phyloP scores from a whole-genome alignment of 2,113 vertebrate species.

The Neolamprologus cancellatus region DNA sequence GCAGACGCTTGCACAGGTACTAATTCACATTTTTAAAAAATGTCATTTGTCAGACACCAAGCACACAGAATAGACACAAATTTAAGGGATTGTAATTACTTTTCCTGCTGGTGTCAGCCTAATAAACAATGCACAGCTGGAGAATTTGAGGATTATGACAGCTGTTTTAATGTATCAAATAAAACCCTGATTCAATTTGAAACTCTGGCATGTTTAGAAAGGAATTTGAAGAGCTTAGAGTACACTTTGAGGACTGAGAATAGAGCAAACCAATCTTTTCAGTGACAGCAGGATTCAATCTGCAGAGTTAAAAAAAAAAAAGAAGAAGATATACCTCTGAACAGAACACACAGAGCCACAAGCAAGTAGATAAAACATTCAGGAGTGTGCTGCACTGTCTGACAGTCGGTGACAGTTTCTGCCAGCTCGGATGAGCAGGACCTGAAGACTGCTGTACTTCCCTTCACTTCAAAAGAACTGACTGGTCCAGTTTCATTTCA shows the following conservation, averaged over 20 bases:
- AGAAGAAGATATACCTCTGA: not conserved
- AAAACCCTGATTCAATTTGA: not conserved
- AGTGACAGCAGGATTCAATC: slow-evolving; percentile 14
- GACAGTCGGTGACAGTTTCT: slow-evolving; percentile 25
- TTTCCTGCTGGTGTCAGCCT: not conserved
- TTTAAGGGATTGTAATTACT: not conserved
- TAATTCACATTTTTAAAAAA: not conserved
- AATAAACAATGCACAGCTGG: not conserved
- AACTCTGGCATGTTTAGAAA: not conserved
- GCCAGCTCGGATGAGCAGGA: not conserved
- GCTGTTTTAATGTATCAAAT: not conserved
- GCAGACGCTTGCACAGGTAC: not conserved
- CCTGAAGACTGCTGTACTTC: not conserved
- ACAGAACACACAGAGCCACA: slow-evolving; percentile 7
- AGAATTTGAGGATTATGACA: not conserved
- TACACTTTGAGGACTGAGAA: not conserved
- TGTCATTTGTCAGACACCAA: not conserved
- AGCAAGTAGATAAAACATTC: slow-evolving; percentile 36
- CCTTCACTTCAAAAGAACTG: slow-evolving; percentile 7
- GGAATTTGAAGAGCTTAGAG: not conserved
- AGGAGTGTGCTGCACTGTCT: not conserved
- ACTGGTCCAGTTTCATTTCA: not conserved
- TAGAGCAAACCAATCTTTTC: not conserved
- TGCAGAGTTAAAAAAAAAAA: not conserved
- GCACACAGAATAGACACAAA: not conserved